phyloP scores from a whole-genome alignment of 2,113 vertebrate genomes.

The Psettodes erumei region DNA sequence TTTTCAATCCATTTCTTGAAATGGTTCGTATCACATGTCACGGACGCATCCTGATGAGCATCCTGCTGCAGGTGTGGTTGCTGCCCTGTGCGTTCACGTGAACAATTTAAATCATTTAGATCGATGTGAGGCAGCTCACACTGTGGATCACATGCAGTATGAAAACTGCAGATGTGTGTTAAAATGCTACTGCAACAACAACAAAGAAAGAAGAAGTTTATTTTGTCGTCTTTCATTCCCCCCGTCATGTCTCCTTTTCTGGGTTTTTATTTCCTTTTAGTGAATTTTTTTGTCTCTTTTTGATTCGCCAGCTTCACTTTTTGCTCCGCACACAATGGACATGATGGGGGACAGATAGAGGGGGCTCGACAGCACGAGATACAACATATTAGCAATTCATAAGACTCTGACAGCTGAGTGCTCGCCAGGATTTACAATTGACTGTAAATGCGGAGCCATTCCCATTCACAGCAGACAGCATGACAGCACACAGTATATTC shows the following conservation, averaged over 20 bases:
- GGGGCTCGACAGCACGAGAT: slow-evolving; percentile 65
- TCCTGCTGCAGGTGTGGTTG: slow-evolving; percentile 38
- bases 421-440: slow-evolving; percentile 78
- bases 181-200: neutral
- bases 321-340: slow-evolving; percentile 48
- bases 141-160: neutral
- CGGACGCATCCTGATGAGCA: slow-evolving; percentile 21
- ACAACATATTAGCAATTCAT: slow-evolving; percentile 82
- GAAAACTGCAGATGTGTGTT: no score
- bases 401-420: slow-evolving; percentile 77
- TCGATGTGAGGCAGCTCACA: slow-evolving; percentile 2
- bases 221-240: slow-evolving; percentile 8
- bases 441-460: slow-evolving; percentile 77
- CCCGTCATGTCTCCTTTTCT: neutral
- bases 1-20: no score
- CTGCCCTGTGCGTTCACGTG: slow-evolving; percentile 59
- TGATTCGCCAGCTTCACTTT: slow-evolving; percentile 42
- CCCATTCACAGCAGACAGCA: slow-evolving; percentile 74
- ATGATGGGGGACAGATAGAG: slow-evolving; percentile 59
- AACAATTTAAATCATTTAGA: slow-evolving; percentile 54
- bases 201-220: neutral
- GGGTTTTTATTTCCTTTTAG: slow-evolving; percentile 34
- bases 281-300: slow-evolving; percentile 28
- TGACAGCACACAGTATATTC: slow-evolving; percentile 77
- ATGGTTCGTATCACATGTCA: neutral